phyloP scores from a whole-genome alignment of 1,140 invertebrate genomes.

The Scylla paramamosain region DNA sequence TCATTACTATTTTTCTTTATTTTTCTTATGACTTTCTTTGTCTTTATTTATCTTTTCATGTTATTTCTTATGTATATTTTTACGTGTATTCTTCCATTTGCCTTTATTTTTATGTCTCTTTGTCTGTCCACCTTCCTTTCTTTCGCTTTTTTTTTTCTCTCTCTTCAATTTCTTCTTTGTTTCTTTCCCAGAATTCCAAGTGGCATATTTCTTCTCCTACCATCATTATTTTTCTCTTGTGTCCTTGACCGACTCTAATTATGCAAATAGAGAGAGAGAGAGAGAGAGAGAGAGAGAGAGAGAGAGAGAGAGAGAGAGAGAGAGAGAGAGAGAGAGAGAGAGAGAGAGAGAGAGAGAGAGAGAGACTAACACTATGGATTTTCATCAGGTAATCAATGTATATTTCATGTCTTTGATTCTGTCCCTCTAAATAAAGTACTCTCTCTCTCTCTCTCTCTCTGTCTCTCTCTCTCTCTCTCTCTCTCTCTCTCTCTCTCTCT shows the following conservation, averaged over 20 bases:
- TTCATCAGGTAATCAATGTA: too few relatives aligned
- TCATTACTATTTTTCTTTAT: too few relatives aligned
- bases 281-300: not conserved
- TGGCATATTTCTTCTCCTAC: too few relatives aligned
- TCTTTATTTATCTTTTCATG: too few relatives aligned
- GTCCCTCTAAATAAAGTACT: not conserved
- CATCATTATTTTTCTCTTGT: not conserved
- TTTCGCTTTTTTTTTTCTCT: too few relatives aligned
- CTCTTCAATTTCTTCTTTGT: too few relatives aligned
- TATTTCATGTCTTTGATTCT: not conserved
- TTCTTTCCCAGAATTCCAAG: not conserved
- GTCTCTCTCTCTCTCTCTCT: not conserved
- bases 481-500: too few relatives aligned
- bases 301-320: not conserved
- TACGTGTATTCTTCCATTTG: too few relatives aligned
- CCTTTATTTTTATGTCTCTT: not conserved
- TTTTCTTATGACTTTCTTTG: too few relatives aligned
- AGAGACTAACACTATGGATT: too few relatives aligned
- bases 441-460: not conserved
- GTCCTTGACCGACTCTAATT: not conserved
- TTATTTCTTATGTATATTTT: too few relatives aligned
- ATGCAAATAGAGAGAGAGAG: slow-evolving; percentile 31
- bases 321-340: not conserved
- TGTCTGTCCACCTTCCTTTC: not conserved
- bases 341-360: slow-evolving; percentile 11